Base-by-base conservation (phyloP, 2,113 vertebrate genomes). In the Dipodomys spectabilis region DNA sequence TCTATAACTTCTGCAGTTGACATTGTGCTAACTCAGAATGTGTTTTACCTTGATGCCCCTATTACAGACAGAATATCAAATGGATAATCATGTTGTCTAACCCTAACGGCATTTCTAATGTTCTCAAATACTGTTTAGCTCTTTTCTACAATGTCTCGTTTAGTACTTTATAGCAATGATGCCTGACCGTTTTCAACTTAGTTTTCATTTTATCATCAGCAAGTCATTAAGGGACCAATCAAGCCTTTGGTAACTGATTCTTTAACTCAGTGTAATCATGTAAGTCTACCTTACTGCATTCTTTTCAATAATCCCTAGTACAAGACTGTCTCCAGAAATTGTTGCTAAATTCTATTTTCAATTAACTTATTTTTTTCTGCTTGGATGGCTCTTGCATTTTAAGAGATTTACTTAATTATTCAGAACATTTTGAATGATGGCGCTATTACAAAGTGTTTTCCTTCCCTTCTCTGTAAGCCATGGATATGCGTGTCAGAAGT, bases 1-100 rank as follows among this genome's bases (percentile, higher is more conserved):
- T 68, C 7, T 90, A 25, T 74, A 82, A 84, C 15, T 87, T 95
- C 93, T 72, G 13, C n/a, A 77, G n/a, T 30, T 83, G 30, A 75
- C 7, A 79, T 80, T 49, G 69, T 93, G 65, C 39, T 22, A 71
- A 60, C 3, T 82, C 19, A 73, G 9, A 25, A 32, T 62, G 22
- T 73, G 27, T 92, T 75, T 95, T 74, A 30, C 22, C 44, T 86
- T 95, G 75, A 12, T 82, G 13, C 3, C 23, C 20, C 5, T 87
- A 57, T 68, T 79, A 92, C 6, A 85, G 35, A 80, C 1, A 53
- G 22, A 91, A 74, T 81, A 4, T 23, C 6, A 2, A 44, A 18
- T 72, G 11, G 1, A 13, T 45, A 68, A 57, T 88, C 30, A 82
- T 23, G 53, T 92, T 57, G 28, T 73, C 12, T 93, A 60, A 49